phyloP scores from a whole-genome alignment of 2,797 vertebrate genomes.

The Fratercula arctica region DNA sequence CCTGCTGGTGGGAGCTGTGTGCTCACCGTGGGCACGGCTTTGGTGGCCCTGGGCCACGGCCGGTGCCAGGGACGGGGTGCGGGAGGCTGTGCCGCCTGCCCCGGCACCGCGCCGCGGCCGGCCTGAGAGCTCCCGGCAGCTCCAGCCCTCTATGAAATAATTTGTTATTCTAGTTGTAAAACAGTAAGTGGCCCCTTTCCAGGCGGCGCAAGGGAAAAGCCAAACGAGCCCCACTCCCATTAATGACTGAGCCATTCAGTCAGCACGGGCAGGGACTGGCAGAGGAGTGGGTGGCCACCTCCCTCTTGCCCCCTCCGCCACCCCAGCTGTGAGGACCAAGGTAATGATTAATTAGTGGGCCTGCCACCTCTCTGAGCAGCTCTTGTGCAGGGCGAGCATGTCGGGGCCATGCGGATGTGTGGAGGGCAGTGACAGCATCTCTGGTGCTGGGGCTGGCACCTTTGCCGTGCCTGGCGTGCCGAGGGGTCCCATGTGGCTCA shows the following conservation, averaged over 20 bases:
- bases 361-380: not conserved
- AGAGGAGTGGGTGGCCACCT: fast-evolving
- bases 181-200: conserved; percentile 40
- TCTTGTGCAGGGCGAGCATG: not conserved
- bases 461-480: not conserved
- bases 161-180: conserved; percentile 58
- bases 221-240: not conserved
- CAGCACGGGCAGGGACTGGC: not conserved
- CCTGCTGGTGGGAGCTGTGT: fast-evolving
- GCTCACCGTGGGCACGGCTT: fast-evolving
- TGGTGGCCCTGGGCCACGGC: not conserved
- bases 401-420: fast-evolving
- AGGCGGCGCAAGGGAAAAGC: not conserved
- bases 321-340: not conserved
- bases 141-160: conserved; percentile 41
- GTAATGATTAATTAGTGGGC: not conserved
- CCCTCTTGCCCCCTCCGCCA: not conserved
- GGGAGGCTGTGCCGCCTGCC: not conserved
- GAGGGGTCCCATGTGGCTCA: not conserved
- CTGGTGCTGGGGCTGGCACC: not conserved
- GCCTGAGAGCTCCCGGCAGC: not conserved
- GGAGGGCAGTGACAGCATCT: not conserved
- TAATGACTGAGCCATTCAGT: not conserved
- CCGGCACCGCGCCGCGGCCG: fast-evolving
- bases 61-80: not conserved